These are phyloP conservation scores for Selenia dentaria DNA, from an alignment of 2,888 invertebrate species.

Conservation along the genomic window DNA sequence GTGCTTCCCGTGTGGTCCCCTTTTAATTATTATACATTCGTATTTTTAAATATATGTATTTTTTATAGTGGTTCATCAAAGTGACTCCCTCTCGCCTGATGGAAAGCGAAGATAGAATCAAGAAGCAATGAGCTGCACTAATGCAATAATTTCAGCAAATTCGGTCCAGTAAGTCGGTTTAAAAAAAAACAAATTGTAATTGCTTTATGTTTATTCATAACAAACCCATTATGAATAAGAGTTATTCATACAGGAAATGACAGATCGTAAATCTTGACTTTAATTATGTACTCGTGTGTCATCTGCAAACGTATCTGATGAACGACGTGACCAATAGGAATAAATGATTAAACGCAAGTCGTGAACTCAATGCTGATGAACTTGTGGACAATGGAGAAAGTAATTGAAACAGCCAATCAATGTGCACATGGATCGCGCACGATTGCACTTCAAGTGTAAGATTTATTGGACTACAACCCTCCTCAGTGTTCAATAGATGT, in stretches of 20 bases:
- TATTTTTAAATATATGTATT: too few relatives aligned
- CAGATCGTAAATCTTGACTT: conserved; percentile 2
- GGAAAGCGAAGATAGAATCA: too few relatives aligned
- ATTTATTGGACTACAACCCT: not conserved
- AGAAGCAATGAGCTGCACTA: too few relatives aligned
- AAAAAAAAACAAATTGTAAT: too few relatives aligned
- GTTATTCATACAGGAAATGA: conserved; percentile 6
- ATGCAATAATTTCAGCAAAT: too few relatives aligned
- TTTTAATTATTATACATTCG: too few relatives aligned
- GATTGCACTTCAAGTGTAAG: not conserved
- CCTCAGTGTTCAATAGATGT: too few relatives aligned
- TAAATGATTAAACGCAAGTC: not conserved
- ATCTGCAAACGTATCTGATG: not conserved
- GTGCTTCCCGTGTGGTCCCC: too few relatives aligned
- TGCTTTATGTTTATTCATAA: too few relatives aligned
- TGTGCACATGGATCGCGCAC: not conserved
- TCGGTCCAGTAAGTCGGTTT: too few relatives aligned
- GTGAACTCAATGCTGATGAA: conserved; percentile 16
- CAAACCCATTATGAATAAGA: conserved; percentile 6
- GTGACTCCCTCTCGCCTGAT: too few relatives aligned
- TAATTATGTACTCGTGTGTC: not conserved
- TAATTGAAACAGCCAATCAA: conserved; percentile 7
- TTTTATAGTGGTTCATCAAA: too few relatives aligned
- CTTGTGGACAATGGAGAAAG: conserved; percentile 6
- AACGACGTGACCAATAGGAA: conserved; percentile 1